phyloP scores from a whole-genome alignment of 2,797 vertebrate species.

The Cynodonichthys magdalenae region DNA sequence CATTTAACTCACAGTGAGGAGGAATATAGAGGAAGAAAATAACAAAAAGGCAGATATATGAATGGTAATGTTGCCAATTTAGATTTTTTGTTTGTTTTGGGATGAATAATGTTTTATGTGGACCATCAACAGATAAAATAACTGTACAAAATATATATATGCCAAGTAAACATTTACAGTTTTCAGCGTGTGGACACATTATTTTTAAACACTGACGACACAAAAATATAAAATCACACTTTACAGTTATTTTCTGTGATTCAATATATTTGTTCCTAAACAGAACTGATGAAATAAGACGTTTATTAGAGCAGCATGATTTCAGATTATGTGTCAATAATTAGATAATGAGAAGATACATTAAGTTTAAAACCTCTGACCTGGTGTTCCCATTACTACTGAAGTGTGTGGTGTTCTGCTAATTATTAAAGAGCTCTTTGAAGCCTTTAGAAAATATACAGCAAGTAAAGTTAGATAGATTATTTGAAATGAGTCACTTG shows the following conservation, averaged over 20 bases:
- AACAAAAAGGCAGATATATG: slow-evolving; percentile 10
- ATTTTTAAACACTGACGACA: no score
- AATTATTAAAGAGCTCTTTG: background rate
- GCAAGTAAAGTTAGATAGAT: no score
- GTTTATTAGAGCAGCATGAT: no score
- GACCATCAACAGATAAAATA: background rate
- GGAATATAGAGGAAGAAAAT: slow-evolving; percentile 28
- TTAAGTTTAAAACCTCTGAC: background rate
- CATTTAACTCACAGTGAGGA: slow-evolving; percentile 47
- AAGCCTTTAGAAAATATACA: background rate
- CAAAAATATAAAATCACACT: background rate
- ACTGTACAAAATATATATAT: background rate
- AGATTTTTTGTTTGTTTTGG: slow-evolving; percentile 39
- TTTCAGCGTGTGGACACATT: no score
- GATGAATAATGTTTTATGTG: slow-evolving; percentile 4
- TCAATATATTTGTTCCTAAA: background rate
- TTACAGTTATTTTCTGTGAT: background rate
- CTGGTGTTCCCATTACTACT: background rate
- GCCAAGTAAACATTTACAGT: background rate
- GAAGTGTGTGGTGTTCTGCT: no score
- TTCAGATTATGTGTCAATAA: no score
- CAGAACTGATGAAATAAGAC: background rate
- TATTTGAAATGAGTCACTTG: no score
- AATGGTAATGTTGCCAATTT: slow-evolving; percentile 8
- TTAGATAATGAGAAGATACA: no score